phyloP scores from a whole-genome alignment of 2,797 vertebrate species.

The Hydrophis major region DNA sequence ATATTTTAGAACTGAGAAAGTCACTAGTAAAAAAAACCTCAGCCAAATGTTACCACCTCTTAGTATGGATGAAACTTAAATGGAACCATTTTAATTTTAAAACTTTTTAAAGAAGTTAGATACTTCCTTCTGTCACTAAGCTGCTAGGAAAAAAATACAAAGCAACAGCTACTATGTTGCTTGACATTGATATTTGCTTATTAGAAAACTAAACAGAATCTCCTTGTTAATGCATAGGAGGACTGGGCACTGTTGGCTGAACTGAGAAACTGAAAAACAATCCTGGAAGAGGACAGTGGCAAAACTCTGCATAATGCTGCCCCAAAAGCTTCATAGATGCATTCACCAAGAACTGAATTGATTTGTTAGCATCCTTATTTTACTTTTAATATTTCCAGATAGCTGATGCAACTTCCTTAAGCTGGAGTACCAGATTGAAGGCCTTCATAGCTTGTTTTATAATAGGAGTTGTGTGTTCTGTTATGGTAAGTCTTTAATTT shows the following conservation, averaged over 20 bases:
- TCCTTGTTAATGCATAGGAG: neutral
- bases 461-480: conserved; percentile 76
- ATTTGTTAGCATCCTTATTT: neutral
- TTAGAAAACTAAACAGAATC: neutral
- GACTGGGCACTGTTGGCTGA: neutral
- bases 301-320: neutral
- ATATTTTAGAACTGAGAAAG: neutral
- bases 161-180: accelerated
- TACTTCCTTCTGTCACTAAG: accelerated
- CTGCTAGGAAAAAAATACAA: neutral
- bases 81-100: neutral
- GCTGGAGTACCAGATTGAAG: conserved; percentile 86
- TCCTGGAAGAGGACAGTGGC: neutral
- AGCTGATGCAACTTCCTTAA: conserved; percentile 78
- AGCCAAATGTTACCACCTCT: neutral
- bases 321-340: neutral
- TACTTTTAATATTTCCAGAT: conserved; percentile 62
- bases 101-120: neutral
- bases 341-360: neutral
- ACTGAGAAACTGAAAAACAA: neutral
- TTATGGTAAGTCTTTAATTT: conserved; percentile 78
- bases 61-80: neutral
- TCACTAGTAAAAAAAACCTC: neutral
- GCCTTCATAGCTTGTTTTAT: conserved; percentile 87
- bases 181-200: neutral